Conservation (phyloP, 2,797 vertebrate species). For the Antrozous pallidus region DNA sequence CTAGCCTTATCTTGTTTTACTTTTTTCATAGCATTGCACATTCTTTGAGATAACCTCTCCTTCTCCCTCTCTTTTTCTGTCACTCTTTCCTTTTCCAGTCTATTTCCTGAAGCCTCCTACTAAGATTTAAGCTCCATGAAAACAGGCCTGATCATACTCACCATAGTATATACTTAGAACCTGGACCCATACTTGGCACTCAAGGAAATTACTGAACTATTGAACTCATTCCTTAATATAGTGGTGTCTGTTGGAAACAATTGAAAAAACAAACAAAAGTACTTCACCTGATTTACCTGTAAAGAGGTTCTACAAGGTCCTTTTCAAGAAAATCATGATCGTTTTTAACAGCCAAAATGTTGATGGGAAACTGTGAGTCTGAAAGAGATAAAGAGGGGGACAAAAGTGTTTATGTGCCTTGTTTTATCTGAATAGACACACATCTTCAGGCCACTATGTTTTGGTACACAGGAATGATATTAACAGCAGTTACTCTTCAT, state of each 20-base stretch:
- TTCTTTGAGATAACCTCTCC: not conserved
- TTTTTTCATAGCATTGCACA: not conserved
- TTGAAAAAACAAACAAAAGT: conserved; percentile 41
- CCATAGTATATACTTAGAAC: not conserved
- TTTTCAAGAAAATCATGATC: conserved; percentile 99
- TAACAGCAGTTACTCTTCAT: not conserved
- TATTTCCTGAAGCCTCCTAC: not conserved
- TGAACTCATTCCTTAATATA: not conserved
- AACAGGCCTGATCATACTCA: not conserved
- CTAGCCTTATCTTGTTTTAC: not conserved
- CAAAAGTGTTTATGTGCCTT: conserved; percentile 2
- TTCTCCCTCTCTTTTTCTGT: not conserved
- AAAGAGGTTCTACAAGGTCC: conserved; percentile 98
- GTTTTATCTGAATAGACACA: conserved; percentile 7
- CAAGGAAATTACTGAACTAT: not conserved
- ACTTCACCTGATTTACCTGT: conserved; percentile 87
- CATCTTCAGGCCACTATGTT: not conserved
- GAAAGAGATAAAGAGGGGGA: conserved; percentile 68
- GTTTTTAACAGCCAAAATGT: conserved; percentile 95
- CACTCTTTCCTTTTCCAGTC: not conserved
- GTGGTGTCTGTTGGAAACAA: not conserved
- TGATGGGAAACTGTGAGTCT: conserved; percentile 98
- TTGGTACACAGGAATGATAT: not conserved
- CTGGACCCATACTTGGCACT: not conserved
- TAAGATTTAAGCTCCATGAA: not conserved